These are phyloP conservation scores for Bombus picipes DNA, from an alignment of 1,140 invertebrate species.

Conservation along the genomic window DNA sequence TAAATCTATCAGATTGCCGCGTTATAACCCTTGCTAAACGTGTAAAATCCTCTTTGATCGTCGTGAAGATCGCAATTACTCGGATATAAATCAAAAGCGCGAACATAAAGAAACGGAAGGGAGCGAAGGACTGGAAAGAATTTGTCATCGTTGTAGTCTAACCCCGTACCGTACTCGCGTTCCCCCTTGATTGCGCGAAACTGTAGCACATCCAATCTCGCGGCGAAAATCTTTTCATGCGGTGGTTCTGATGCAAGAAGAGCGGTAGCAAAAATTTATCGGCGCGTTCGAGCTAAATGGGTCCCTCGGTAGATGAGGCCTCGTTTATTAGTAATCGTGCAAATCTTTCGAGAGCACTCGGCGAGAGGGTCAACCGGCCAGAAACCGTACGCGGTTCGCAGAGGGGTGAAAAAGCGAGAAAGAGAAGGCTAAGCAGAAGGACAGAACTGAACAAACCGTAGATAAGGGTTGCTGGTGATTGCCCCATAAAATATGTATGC, in stretches of 20 bases:
- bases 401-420: neutral
- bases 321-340: slow-evolving; percentile 71
- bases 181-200: neutral
- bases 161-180: neutral
- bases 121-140: neutral
- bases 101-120: neutral
- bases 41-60: neutral
- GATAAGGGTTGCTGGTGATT: slow-evolving; percentile 81
- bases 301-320: neutral
- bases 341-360: slow-evolving; percentile 70
- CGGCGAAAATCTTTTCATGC: neutral
- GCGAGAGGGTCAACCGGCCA: slow-evolving; percentile 60
- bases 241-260: neutral
- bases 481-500: slow-evolving; percentile 82
- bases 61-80: neutral
- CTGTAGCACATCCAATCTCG: neutral
- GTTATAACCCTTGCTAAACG: neutral
- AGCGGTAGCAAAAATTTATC: slow-evolving; percentile 25
- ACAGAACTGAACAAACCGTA: slow-evolving; percentile 80
- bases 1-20: neutral
- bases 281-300: slow-evolving; percentile 32
- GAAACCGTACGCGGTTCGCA: neutral
- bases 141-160: neutral
- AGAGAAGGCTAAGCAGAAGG: slow-evolving; percentile 60
- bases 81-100: neutral